A percentile compares a stretch with the other conserved stretches of the same genome.
Conservation (phyloP, 2,888 invertebrate species). For the Phytoseiulus persimilis region DNA sequence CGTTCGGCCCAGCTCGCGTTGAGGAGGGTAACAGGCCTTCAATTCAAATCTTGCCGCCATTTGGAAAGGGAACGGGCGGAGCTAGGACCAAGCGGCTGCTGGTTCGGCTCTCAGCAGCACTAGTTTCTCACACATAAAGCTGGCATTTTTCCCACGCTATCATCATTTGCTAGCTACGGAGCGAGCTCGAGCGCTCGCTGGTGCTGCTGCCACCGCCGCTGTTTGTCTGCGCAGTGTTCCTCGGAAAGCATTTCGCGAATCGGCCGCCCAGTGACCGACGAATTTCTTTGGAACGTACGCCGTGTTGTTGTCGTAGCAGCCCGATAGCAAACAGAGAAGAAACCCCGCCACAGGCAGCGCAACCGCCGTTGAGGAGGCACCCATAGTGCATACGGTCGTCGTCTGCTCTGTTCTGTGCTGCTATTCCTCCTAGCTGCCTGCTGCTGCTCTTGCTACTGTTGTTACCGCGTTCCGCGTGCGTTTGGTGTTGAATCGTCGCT, state of each 20-base stretch:
- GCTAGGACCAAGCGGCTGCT: constrained; percentile 22
- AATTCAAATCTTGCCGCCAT: constrained; percentile 34
- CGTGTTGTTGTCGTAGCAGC: neutral
- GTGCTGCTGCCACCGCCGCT: constrained; percentile 15
- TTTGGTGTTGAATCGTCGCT: neutral
- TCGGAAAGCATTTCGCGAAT: neutral
- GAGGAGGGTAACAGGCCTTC: neutral
- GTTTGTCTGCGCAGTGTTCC: neutral
- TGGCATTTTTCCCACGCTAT: constrained; percentile 39
- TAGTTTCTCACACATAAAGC: constrained; percentile 38
- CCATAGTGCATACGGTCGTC: neutral
- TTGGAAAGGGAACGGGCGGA: constrained; percentile 31
- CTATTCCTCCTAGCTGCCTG: neutral
- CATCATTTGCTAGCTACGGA: neutral
- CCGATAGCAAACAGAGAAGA: neutral
- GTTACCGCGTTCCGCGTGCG: neutral
- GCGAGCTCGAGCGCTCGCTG: neutral
- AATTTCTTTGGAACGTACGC: neutral
- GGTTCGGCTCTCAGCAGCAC: constrained; percentile 16
- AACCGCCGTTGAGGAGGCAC: constrained; percentile 5
- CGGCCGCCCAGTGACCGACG: neutral
- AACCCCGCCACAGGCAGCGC: neutral
- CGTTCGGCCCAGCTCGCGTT: neutral
- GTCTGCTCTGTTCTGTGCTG: neutral
- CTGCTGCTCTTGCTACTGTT: constrained; percentile 16